Base-by-base conservation (phyloP, 2,797 vertebrate genomes). In the Neostethus bicornis region DNA sequence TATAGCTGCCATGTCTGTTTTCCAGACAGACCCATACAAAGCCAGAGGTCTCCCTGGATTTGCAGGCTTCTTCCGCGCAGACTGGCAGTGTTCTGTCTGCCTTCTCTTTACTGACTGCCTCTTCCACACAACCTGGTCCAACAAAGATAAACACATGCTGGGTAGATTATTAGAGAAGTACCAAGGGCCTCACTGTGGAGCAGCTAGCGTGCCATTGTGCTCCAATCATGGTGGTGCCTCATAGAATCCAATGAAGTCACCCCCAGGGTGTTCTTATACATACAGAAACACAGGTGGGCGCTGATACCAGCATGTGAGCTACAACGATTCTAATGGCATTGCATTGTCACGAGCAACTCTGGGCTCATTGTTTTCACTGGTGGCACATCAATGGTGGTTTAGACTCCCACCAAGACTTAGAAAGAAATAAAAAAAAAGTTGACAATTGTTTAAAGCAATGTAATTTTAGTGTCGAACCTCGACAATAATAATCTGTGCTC, bases 81-180 rank as follows among this genome's bases (percentile, higher is more conserved):
- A 77, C 83, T 90, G 89, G 85, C 84, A 87, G 77, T 79, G 73
- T 73, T 77, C 81, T 66, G 74, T 78, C 73, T 77, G 58, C 75
- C 61, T 79, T 69, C 72, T 63, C 60, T 64, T 70, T 84, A 68
- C 77, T 59, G 55, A 54, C 73, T 58, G 74, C 79, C 87, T 84
- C 85, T 85, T 85, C 80, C 79, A 85, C 73, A 83, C 83, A 88
- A 87, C 87, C 85, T 89, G 89, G 84, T 89, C 87, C 86, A 89
- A 85, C 87, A 88, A 81, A 88, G 88, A 90, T 90, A 88, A 91
- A 89, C 86, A 90, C 88, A 90, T 85, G 89, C 84, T 88, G 88
- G 78, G 88, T 84, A 85, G 86, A 89, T 88, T 90, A 89, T 90
- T 89, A 89, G 87, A 81, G 73, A 77, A 81, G 85, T 81, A 86